Evolutionary conservation across 2,113 vertebrate species (phyloP), one percentile per base, ranked within the genome.

Genomic region (Elaphurus davidianus): DNA sequence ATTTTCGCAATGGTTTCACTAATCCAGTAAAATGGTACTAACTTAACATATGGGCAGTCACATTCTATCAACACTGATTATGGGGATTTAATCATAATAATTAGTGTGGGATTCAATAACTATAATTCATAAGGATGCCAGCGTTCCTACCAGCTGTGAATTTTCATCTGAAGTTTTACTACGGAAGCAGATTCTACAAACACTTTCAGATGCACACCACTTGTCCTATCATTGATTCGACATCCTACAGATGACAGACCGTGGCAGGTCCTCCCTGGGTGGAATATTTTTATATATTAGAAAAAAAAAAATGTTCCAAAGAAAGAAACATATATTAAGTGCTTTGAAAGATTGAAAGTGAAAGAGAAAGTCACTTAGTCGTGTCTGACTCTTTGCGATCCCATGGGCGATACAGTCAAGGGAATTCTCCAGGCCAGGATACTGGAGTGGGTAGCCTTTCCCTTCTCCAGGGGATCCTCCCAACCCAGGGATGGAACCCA

Each of bases 301-400:
- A 3, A 81, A 40, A 40, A 57, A 57, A 45, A 57, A 10, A 64
- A 64, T 7, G 40, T 50, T 79, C 12, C n/a, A 1, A 28, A 43
- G 19, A 85, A 25, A 74, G 5, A 27, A 14, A 15, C 14, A 7
- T 64, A 1, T 23, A 6, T 50, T 45, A 47, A 64, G 19, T 71
- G 19, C 64, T 71, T 71, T 71, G n/a, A 71, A 71, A 71, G 17
- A 71, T 1, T 71, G n/a, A 36, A 71, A 36, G 19, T 6, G n/a
- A 36, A 19, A 54, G 5, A 17, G 52, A 2, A 54, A 71, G 5
- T 40, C 9, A 2, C 19, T 40, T n/a, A 71, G 4, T 12, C 5
- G 0, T 23, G 10, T 40, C 5, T 0, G 4, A 71, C 17, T 12
- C n/a, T 71, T 12, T 23, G 67, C 5, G 5, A 23, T 2, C n/a